Evolutionary conservation across 2,888 invertebrate genomes (phyloP).

Genomic region (Agriopis aurantiaria): DNA sequence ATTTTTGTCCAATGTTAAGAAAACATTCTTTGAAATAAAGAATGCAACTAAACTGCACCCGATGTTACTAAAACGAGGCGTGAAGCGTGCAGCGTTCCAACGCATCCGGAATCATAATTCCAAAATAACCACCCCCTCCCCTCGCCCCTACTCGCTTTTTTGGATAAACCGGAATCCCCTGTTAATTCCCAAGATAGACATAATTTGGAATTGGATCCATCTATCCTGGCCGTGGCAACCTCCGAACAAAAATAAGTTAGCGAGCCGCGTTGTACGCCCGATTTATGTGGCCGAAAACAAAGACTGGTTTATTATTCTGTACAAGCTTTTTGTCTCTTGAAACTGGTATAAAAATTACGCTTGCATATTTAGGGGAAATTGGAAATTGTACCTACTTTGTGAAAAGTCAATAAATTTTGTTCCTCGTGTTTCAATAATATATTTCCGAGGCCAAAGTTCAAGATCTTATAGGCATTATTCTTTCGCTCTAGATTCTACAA

Average conservation of each 20-base stretch:
- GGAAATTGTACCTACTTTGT: neutral
- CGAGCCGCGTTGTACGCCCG: conserved; percentile 63
- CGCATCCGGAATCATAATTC: conserved; percentile 87
- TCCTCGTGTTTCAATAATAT: too few relatives aligned
- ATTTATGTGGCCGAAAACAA: conserved; percentile 81
- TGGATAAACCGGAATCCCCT: conserved; percentile 85
- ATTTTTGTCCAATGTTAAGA: neutral
- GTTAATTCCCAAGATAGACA: conserved; percentile 87
- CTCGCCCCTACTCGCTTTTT: conserved; percentile 69
- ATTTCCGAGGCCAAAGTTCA: too few relatives aligned
- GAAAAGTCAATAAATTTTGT: too few relatives aligned
- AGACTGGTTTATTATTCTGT: conserved; percentile 60
- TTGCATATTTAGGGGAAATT: conserved; percentile 19
- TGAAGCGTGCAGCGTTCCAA: conserved; percentile 81
- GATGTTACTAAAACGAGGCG: conserved; percentile 81
- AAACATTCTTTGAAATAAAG: conserved; percentile 2
- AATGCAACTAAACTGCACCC: conserved; percentile 33
- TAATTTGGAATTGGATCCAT: conserved; percentile 88
- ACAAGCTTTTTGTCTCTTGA: conserved; percentile 56
- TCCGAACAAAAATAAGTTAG: conserved; percentile 84
- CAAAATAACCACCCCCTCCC: conserved; percentile 82
- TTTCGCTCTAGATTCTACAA: too few relatives aligned
- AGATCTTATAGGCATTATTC: too few relatives aligned
- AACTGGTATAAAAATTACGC: conserved; percentile 40
- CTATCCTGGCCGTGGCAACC: conserved; percentile 81